A percentile compares a stretch with the other conserved stretches of the same genome.
These are phyloP conservation scores for Axea sp. DNA, from an alignment of 2,888 invertebrate genomes.

Conservation along the genomic window DNA sequence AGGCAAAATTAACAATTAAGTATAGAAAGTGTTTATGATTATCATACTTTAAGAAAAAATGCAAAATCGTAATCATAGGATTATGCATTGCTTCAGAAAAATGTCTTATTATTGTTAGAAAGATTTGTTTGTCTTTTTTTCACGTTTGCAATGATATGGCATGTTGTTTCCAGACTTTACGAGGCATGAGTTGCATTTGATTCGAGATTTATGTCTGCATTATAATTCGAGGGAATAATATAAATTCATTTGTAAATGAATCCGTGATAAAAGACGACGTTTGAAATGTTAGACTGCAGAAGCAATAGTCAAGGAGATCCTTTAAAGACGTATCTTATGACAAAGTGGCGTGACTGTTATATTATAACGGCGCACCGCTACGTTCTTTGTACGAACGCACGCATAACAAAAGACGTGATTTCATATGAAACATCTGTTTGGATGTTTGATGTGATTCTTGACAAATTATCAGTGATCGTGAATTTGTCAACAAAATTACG, in stretches of 20 bases:
- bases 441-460: conserved; percentile 19
- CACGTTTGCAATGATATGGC: conserved; percentile 18
- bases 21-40: too few species aligned
- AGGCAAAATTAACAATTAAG: too few species aligned
- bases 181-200: conserved; percentile 40
- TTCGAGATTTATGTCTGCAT: conserved; percentile 47
- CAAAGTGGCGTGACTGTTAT: conserved; percentile 58
- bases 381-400: conserved; percentile 19
- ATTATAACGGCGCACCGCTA: conserved; percentile 40
- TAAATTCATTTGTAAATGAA: conserved; percentile 59
- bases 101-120: too few species aligned
- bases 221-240: conserved; percentile 47
- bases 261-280: conserved; percentile 60
- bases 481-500: conserved; percentile 19
- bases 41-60: too few species aligned
- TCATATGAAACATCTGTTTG: conserved; percentile 27
- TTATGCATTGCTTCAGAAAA: too few species aligned
- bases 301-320: conserved; percentile 49
- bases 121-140: neutral
- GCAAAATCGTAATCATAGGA: too few species aligned
- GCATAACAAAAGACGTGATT: conserved; percentile 38
- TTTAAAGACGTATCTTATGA: conserved; percentile 61
- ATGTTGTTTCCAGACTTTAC: conserved; percentile 21
- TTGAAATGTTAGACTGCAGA: conserved; percentile 61
- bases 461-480: conserved; percentile 33